Percentiles rank a stretch among this genome's conserved stretches.
Conservation (phyloP, 2,888 invertebrate genomes). For the Halictus ligatus region DNA sequence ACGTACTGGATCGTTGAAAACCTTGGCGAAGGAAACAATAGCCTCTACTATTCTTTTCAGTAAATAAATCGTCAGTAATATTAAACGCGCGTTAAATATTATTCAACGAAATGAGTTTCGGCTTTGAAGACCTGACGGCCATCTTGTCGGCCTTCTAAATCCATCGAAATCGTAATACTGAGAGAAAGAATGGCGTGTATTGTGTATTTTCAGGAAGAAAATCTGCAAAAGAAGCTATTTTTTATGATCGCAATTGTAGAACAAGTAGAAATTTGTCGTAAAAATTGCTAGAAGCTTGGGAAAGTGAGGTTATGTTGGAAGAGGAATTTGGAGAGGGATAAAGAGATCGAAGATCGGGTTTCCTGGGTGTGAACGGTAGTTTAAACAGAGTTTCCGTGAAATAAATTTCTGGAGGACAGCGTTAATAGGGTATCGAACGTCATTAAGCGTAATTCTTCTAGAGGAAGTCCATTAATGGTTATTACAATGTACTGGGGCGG, state of each 20-base stretch:
- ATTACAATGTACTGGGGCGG: constrained; percentile 24
- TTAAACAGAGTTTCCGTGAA: not conserved
- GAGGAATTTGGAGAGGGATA: not conserved
- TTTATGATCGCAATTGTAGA: not conserved
- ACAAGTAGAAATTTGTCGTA: not conserved
- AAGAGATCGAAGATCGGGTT: not conserved
- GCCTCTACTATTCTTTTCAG: not conserved
- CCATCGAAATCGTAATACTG: not conserved
- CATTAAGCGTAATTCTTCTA: not conserved
- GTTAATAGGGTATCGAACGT: not conserved
- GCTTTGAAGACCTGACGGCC: not conserved
- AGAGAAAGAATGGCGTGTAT: not conserved
- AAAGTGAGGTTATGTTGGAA: not conserved
- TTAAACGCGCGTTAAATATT: not conserved
- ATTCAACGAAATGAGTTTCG: not conserved
- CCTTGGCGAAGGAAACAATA: not conserved
- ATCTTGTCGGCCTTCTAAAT: not conserved
- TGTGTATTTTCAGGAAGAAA: not conserved
- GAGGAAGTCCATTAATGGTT: constrained; percentile 1
- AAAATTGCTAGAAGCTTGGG: not conserved
- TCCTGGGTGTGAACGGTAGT: not conserved
- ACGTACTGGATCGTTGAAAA: not conserved
- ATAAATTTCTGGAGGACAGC: not conserved
- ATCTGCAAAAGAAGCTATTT: not conserved
- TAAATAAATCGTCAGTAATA: not conserved